These are phyloP conservation scores for Synodontis membranacea DNA, from an alignment of 2,113 vertebrate species.

Conservation along the genomic window DNA sequence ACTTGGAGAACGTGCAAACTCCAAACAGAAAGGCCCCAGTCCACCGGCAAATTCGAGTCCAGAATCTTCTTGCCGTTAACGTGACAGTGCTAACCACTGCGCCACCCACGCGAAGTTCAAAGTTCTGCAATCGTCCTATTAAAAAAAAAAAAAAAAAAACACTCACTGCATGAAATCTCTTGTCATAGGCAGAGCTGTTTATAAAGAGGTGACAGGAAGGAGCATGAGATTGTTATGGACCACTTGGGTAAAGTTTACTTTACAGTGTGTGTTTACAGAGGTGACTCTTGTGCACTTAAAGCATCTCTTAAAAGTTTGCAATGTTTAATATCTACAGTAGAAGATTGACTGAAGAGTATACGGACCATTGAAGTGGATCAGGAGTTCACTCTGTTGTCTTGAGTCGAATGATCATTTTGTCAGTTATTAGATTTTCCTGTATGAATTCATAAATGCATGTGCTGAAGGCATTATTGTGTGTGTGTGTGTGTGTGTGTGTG, in stretches of 20 bases:
- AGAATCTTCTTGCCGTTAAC: no score
- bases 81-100: no score
- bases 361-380: not conserved
- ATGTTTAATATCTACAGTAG: not conserved
- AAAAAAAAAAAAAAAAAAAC: no score
- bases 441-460: not conserved
- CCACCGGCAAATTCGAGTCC: no score
- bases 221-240: not conserved
- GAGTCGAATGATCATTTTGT: not conserved
- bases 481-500: slow-evolving; percentile 36
- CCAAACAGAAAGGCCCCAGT: no score
- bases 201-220: not conserved
- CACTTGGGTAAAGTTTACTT: not conserved
- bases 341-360: not conserved
- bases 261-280: not conserved
- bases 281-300: not conserved
- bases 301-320: not conserved
- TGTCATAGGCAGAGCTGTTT: not conserved
- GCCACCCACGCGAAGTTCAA: no score
- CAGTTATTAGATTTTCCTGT: slow-evolving; percentile 10
- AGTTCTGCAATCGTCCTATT: not conserved
- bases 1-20: no score
- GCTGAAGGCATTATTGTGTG: slow-evolving; percentile 9
- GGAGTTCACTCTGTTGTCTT: not conserved
- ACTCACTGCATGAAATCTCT: not conserved